Evolutionary conservation across 2,888 invertebrate species (phyloP), one percentile per base, ranked within the genome.

Genomic region (Emmelina monodactyla): DNA sequence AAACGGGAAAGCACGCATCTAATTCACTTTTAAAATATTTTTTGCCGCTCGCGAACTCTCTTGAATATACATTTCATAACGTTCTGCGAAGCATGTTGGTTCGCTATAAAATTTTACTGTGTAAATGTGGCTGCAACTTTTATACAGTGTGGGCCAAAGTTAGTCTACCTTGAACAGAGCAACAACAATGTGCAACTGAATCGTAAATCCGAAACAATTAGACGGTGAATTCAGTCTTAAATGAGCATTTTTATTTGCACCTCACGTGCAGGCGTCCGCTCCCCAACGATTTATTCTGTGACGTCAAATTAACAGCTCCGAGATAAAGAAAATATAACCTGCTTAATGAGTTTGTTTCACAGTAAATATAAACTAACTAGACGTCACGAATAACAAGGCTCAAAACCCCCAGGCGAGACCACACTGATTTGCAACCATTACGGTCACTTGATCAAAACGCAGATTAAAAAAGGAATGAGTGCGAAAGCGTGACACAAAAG

Each of bases 401-500:
- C n/a, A n/a, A n/a, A n/a, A n/a, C n/a, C n/a, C n/a, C n/a, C n/a
- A n/a, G n/a, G n/a, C n/a, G n/a, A n/a, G n/a, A n/a, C n/a, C n/a
- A n/a, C n/a, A n/a, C n/a, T n/a, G n/a, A 64, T 63, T 61, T 55
- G 53, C 57, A 56, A 58, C 60, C 56, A 54, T 49, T 54, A 43
- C 49, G 47, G n/a, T n/a, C n/a, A n/a, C n/a, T n/a, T n/a, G n/a
- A n/a, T n/a, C n/a, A n/a, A n/a, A n/a, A n/a, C n/a, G n/a, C 11
- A 25, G 72, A 75, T 75, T 72, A 71, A 68, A 69, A 72, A 67
- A 66, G 56, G 65, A 65, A 69, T 64, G 68, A 64, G 60, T 63
- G 52, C 60, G 53, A 62, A 62, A 72, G 68, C 76, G 70, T 73
- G 75, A 75, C 73, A 75, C 69, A 72, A 75, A 69, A 71, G 67